Conservation (phyloP, 2,888 invertebrate species). For the Drosophila mettleri region DNA sequence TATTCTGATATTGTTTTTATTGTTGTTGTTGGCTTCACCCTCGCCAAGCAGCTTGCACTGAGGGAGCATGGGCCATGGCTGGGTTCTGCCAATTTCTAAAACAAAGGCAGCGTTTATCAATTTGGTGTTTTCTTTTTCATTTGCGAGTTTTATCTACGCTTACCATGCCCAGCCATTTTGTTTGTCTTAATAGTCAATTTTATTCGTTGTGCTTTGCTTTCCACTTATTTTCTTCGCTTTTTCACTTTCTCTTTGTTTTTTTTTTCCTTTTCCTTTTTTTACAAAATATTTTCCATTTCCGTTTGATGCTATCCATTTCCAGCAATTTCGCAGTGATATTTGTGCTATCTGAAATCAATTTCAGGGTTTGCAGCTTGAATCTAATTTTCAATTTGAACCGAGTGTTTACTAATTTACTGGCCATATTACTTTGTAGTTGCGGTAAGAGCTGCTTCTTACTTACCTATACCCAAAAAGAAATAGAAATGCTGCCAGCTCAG, state of each 20-base stretch:
- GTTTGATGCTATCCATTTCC: constrained; percentile 62
- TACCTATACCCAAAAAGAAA: neutral
- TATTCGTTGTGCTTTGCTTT: constrained; percentile 30
- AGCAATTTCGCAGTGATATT: constrained; percentile 40
- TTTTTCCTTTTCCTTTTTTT: neutral
- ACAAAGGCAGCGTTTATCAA: constrained; percentile 62
- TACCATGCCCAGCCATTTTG: constrained; percentile 36
- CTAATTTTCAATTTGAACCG: neutral
- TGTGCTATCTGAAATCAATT: constrained; percentile 53
- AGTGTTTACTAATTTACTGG: neutral
- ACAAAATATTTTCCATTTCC: constrained; percentile 35
- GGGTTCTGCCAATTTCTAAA: constrained; percentile 17
- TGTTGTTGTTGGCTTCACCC: constrained; percentile 26
- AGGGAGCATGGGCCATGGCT: neutral
- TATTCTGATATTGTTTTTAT: constrained; percentile 36
- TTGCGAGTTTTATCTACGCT: constrained; percentile 39
- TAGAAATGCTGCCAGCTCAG: neutral
- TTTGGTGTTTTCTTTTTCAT: constrained; percentile 63
- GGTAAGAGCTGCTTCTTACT: neutral
- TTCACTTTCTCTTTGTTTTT: neutral
- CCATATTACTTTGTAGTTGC: neutral
- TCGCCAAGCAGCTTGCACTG: constrained; percentile 33
- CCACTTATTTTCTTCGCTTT: constrained; percentile 3
- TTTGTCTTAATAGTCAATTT: constrained; percentile 68
- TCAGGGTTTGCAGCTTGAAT: neutral